A percentile compares a stretch with the other conserved stretches of the same genome.
phyloP scores from a whole-genome alignment of 2,888 invertebrate species.

The Auanema freiburgensis region DNA sequence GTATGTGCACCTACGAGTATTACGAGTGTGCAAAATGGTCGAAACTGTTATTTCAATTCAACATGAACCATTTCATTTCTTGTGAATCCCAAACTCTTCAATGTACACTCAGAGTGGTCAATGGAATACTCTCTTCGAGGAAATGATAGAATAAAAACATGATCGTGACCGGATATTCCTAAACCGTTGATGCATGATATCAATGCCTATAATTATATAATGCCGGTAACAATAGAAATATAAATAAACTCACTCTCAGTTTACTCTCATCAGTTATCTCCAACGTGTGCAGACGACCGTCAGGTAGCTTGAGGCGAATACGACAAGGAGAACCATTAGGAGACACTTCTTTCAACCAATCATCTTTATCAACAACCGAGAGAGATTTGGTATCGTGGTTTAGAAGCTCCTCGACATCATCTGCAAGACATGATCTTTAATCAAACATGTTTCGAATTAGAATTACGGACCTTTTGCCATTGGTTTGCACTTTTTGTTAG shows the following conservation, averaged over 20 bases:
- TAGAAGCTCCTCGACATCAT: constrained; percentile 25
- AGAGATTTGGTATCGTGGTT: constrained; percentile 28
- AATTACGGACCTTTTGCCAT: neutral
- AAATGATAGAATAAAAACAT: constrained; percentile 36
- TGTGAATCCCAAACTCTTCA: constrained; percentile 38
- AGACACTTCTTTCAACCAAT: constrained; percentile 33
- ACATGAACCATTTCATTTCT: constrained; percentile 48
- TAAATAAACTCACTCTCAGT: constrained; percentile 18
- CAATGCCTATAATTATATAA: constrained; percentile 31
- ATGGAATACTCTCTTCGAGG: constrained; percentile 42
- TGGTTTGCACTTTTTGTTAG: neutral
- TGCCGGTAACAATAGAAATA: neutral
- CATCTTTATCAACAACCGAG: constrained; percentile 31
- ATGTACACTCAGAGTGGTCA: constrained; percentile 23
- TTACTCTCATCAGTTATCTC: constrained; percentile 25
- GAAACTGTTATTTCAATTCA: constrained; percentile 27
- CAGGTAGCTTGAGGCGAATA: constrained; percentile 24
- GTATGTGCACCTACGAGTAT: too few relatives aligned
- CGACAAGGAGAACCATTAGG: constrained; percentile 7
- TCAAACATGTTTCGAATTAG: neutral
- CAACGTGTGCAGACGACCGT: constrained; percentile 18
- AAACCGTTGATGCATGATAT: constrained; percentile 37
- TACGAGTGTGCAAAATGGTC: too few relatives aligned
- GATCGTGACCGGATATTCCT: constrained; percentile 24
- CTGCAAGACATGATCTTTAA: neutral